Percentiles rank a stretch among this genome's conserved stretches.
Evolutionary conservation across 2,797 vertebrate species (phyloP).

Genomic region (Labeo calbasu): DNA sequence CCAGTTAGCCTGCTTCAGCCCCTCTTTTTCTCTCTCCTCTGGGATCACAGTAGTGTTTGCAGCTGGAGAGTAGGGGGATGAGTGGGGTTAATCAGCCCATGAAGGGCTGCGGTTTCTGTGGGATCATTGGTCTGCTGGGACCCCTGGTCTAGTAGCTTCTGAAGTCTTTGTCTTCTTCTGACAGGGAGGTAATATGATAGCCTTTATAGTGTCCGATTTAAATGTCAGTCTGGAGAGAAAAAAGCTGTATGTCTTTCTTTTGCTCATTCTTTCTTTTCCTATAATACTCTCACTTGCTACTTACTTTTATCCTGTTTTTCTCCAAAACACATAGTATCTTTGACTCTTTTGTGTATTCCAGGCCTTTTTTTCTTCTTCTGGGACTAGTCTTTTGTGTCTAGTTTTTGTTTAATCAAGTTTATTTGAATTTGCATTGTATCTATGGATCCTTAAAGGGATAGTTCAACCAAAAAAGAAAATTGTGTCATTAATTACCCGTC

Average conservation of each 20-base stretch:
- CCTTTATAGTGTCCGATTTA: constrained; percentile 42
- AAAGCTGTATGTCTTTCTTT: constrained; percentile 10
- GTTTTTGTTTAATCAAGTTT: too few species aligned
- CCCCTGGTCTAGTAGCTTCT: constrained; percentile 27
- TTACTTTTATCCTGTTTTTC: not conserved
- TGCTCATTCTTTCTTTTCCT: not conserved
- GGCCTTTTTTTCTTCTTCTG: not conserved
- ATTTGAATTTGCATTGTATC: too few species aligned
- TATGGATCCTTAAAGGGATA: too few species aligned
- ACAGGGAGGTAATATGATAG: constrained; percentile 38
- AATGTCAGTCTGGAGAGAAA: constrained; percentile 29
- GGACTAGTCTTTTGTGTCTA: not conserved
- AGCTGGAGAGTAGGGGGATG: constrained; percentile 36
- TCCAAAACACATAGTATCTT: not conserved
- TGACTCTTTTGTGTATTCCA: not conserved
- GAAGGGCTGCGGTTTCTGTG: constrained; percentile 34
- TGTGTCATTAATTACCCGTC: too few species aligned
- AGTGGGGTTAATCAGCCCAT: constrained; percentile 53
- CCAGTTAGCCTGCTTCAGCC: not conserved
- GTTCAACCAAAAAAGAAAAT: too few species aligned
- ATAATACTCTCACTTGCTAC: not conserved
- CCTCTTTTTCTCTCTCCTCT: not conserved
- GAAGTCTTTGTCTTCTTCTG: constrained; percentile 44
- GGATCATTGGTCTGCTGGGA: constrained; percentile 43
- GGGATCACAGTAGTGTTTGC: constrained; percentile 1